phyloP scores from a whole-genome alignment of 2,888 invertebrate species.

The Dryobotodes eremita region DNA sequence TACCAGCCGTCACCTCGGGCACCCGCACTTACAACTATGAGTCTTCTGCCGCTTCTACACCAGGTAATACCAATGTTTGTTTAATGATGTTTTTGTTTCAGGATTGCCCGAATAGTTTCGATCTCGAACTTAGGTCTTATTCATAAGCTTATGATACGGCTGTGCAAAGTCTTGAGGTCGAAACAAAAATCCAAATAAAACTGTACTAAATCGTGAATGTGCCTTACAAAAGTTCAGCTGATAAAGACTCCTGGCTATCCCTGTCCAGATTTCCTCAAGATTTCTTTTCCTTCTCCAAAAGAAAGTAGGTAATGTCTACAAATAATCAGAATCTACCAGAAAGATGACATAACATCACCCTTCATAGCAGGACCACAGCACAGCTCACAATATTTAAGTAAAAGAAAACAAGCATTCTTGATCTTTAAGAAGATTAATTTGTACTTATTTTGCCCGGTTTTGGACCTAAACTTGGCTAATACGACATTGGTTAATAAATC shows the following conservation, averaged over 20 bases:
- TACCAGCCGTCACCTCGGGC: slow-evolving; percentile 81
- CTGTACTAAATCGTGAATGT: no score
- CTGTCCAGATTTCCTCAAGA: no score
- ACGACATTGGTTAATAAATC: not conserved
- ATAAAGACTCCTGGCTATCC: no score
- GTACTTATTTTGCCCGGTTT: not conserved
- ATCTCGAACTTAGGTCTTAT: not conserved
- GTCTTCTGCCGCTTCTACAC: slow-evolving; percentile 78
- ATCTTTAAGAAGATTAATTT: not conserved
- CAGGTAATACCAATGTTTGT: slow-evolving; percentile 74
- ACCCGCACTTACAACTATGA: slow-evolving; percentile 87
- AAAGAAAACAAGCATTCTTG: not conserved
- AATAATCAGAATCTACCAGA: not conserved
- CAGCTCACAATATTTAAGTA: not conserved
- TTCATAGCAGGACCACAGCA: not conserved
- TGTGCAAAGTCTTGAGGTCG: no score
- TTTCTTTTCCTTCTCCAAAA: no score
- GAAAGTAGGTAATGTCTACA: not conserved
- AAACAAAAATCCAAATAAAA: no score
- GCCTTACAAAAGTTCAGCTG: no score
- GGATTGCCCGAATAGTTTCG: not conserved
- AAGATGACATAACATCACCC: not conserved
- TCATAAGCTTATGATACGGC: no score
- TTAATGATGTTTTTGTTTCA: not conserved
- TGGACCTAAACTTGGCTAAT: not conserved